Percentiles rank a stretch among this genome's conserved stretches.
Evolutionary conservation across 2,888 invertebrate genomes (phyloP).

Genomic region (Monochamus alternatus): DNA sequence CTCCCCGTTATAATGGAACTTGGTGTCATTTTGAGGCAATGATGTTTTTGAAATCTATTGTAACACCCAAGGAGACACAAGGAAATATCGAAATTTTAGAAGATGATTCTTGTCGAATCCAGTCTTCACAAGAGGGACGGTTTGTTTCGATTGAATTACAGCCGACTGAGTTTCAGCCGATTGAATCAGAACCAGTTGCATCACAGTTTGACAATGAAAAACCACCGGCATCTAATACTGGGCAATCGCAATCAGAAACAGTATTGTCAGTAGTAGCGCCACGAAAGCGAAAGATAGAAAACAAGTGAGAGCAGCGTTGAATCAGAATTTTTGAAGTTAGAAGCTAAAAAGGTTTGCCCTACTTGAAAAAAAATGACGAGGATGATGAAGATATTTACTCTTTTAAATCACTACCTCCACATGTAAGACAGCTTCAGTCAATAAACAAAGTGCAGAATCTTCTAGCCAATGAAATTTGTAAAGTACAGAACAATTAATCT

Average conservation of each 20-base stretch:
- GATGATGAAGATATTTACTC: constrained; percentile 37
- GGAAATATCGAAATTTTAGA: no score
- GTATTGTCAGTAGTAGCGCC: no score
- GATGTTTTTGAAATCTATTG: constrained; percentile 32
- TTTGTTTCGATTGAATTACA: no score
- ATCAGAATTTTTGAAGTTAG: constrained; percentile 31
- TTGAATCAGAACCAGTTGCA: no score
- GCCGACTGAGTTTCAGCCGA: no score
- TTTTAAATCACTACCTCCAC: constrained; percentile 36
- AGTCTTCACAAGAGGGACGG: no score
- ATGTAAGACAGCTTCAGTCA: constrained; percentile 33
- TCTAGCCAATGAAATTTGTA: constrained; percentile 17
- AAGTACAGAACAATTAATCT: not conserved
- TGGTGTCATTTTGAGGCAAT: constrained; percentile 40
- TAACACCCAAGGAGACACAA: constrained; percentile 20
- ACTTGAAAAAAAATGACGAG: constrained; percentile 29
- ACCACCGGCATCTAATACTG: no score
- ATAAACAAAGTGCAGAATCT: constrained; percentile 35
- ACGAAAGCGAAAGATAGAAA: not conserved
- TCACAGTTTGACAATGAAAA: no score
- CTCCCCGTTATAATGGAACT: constrained; percentile 29
- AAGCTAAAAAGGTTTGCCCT: constrained; percentile 35
- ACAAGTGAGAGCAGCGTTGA: not conserved
- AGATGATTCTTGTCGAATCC: no score
- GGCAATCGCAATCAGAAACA: no score